Percentiles rank a stretch among this genome's conserved stretches.
phyloP scores from a whole-genome alignment of 2,888 invertebrate genomes.

The Sisyra terminalis region DNA sequence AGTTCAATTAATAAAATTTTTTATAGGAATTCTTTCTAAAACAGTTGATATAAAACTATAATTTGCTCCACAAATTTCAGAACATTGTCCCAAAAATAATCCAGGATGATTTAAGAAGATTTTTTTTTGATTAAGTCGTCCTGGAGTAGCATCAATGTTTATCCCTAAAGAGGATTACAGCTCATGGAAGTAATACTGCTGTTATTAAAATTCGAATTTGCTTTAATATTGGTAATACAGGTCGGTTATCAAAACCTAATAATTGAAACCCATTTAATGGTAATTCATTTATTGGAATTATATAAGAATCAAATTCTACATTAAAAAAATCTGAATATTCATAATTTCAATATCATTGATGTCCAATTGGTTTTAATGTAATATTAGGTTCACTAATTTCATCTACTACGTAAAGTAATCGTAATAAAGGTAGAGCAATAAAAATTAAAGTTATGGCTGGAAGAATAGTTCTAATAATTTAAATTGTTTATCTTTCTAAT shows the following conservation, averaged over 20 bases:
- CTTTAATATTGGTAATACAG: constrained; percentile 37
- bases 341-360: no score
- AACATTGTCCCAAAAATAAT: constrained; percentile 56
- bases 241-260: constrained; percentile 46
- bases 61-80: constrained; percentile 67
- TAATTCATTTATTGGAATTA: constrained; percentile 31
- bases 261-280: constrained; percentile 31
- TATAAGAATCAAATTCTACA: constrained; percentile 44
- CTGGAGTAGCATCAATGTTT: constrained; percentile 47
- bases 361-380: no score
- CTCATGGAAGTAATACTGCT: constrained; percentile 50
- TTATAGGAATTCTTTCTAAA: constrained; percentile 37
- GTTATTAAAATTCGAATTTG: constrained; percentile 46
- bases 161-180: constrained; percentile 41
- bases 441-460: no score
- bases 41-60: constrained; percentile 64
- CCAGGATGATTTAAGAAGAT: constrained; percentile 47
- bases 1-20: constrained; percentile 41
- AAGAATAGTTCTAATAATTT: no score
- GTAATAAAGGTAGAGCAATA: no score
- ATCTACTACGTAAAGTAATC: no score
- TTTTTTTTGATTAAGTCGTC: constrained; percentile 49
- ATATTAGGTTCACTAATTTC: no score
- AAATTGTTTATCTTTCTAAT: no score
- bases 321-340: constrained; percentile 44